Base-by-base conservation (phyloP, 2,888 invertebrate species). In the Folsomia manolachei region DNA sequence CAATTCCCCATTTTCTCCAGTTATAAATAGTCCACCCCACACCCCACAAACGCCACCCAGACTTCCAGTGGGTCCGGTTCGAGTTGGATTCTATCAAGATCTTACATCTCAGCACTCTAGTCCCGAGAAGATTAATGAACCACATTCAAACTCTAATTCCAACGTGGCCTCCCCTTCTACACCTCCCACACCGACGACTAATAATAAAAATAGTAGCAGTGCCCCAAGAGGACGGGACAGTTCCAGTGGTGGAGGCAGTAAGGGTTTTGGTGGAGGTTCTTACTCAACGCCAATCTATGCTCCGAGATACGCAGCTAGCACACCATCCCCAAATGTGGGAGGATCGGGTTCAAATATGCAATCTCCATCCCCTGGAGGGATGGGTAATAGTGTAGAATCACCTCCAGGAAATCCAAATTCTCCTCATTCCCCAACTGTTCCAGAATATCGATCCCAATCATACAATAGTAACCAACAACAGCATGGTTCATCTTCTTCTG, bases 81-180 rank as follows among this genome's bases (percentile, higher is more conserved):
- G 93, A 79, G 93, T 93, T 51, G 94, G 94, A 1, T 94, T 94
- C 83, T 94, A 94, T 84, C 94, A 94, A 83, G 94, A 94, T 80
- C 75, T 77, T 18, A 91, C 91, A 25, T 81, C 81, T 11, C 81
- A 82, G 70, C 80, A 81, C 71, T 79, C 79, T 69, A 82, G 82
- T 72, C 82, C 82, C 7, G 82, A 82, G 19, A 82, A 82, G 65
- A 64, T 73, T 14, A 76, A 73, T 21, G 79, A 79, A 25, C 39
- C 71, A 2, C 70, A 73, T 65, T 39, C 65, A 7, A 65, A 70
- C 65, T 75, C 77, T 26, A 73, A 75, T 69, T 76, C 75, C 1
- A 77, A 71, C 52, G 73, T 71, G 19, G 71, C 79, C 2, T 79
- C 77, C 65, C 79, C 79, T 0, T 71, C 73, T 19, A 78, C 79